Conservation (phyloP, 1,140 invertebrate genomes). For the Drosophila lini region DNA sequence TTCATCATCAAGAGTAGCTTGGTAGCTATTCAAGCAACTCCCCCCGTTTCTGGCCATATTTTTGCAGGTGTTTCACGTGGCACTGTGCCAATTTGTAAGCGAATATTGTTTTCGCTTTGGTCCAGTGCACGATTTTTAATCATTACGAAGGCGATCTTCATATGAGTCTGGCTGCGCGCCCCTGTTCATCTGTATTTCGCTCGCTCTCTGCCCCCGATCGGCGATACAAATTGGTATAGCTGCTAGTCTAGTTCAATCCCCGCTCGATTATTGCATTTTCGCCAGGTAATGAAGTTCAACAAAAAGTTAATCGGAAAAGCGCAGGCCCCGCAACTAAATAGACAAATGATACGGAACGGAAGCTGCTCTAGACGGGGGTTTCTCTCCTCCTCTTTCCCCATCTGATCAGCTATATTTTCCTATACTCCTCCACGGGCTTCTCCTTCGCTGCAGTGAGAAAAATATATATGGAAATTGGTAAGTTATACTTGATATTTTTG, state of each 20-base stretch:
- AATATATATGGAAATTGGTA: neutral
- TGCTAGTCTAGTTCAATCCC: slow-evolving; percentile 19
- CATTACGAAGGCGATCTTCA: slow-evolving; percentile 61
- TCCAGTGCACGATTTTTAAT: slow-evolving; percentile 76
- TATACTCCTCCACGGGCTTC: slow-evolving; percentile 28
- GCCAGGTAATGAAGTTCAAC: slow-evolving; percentile 80
- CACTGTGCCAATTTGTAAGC: slow-evolving; percentile 68
- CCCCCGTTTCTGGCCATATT: slow-evolving; percentile 9
- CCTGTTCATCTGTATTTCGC: slow-evolving; percentile 34
- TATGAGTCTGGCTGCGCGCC: slow-evolving; percentile 20
- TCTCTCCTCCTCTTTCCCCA: slow-evolving; percentile 2
- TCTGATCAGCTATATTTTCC: slow-evolving; percentile 19
- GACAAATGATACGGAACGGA: slow-evolving; percentile 83
- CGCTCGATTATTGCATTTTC: slow-evolving; percentile 74
- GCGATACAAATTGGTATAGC: slow-evolving; percentile 65
- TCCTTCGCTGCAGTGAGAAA: neutral
- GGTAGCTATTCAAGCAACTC: slow-evolving; percentile 34
- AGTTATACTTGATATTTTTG: too few species aligned
- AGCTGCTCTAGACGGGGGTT: slow-evolving; percentile 56
- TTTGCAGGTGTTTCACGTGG: slow-evolving; percentile 64
- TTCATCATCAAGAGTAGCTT: slow-evolving; percentile 51
- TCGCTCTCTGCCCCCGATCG: slow-evolving; percentile 58
- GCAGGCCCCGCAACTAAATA: slow-evolving; percentile 79
- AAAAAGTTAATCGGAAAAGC: slow-evolving; percentile 82
- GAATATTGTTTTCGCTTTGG: slow-evolving; percentile 73